A percentile compares a stretch with the other conserved stretches of the same genome.
Evolutionary conservation across 2,888 invertebrate species (phyloP).

Genomic region (Pterostichus niger): DNA sequence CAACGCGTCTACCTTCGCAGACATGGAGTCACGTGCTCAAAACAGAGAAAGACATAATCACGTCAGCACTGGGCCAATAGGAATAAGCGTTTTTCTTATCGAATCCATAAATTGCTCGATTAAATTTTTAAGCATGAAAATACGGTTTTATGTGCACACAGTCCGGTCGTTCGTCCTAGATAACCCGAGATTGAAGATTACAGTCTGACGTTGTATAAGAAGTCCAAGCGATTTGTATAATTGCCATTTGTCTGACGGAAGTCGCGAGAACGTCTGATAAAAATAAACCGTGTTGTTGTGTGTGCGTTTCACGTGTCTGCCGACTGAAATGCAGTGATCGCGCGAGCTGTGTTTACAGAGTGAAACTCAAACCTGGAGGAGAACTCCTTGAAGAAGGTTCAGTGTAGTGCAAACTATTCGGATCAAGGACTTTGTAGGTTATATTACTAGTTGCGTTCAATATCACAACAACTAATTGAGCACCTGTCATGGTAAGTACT

Average conservation of each 20-base stretch:
- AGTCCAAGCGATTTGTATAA: slow-evolving; percentile 19
- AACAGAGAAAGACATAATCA: slow-evolving; percentile 10
- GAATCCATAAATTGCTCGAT: slow-evolving; percentile 30
- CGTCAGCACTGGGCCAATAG: slow-evolving; percentile 35
- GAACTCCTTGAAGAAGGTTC: slow-evolving; percentile 30
- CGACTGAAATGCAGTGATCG: slow-evolving; percentile 39
- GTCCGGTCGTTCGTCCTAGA: slow-evolving; percentile 58
- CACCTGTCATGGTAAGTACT: slow-evolving; percentile 59
- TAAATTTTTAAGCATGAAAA: slow-evolving; percentile 25
- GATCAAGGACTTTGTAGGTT: slow-evolving; percentile 51
- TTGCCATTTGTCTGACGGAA: slow-evolving; percentile 59
- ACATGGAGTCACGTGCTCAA: slow-evolving; percentile 30
- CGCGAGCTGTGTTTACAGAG: slow-evolving; percentile 15
- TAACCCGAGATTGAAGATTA: slow-evolving; percentile 39
- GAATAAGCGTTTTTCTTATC: slow-evolving; percentile 54
- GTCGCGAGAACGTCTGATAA: slow-evolving; percentile 11
- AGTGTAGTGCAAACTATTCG: slow-evolving; percentile 21
- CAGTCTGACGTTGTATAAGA: slow-evolving; percentile 34
- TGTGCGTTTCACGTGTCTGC: slow-evolving; percentile 42
- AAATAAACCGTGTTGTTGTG: slow-evolving; percentile 27
- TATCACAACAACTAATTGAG: slow-evolving; percentile 45
- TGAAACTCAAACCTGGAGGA: slow-evolving; percentile 2
- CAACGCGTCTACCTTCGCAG: background rate
- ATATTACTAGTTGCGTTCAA: slow-evolving; percentile 34
- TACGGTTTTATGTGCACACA: slow-evolving; percentile 23